These are phyloP conservation scores for Syritta pipiens DNA, from an alignment of 2,888 invertebrate genomes.

Conservation along the genomic window DNA sequence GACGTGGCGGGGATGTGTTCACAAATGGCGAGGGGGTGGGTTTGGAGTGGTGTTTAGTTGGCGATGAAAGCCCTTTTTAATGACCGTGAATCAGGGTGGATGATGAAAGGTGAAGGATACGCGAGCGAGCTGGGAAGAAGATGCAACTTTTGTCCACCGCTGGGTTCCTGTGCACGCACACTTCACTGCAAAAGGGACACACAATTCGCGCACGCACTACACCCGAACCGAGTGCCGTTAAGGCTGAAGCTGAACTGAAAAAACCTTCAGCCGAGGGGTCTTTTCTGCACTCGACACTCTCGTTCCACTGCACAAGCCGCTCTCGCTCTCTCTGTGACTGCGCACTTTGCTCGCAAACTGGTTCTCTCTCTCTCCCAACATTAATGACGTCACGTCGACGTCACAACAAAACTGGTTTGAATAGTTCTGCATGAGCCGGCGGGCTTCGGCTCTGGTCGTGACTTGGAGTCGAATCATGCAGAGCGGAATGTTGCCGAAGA, in stretches of 20 bases:
- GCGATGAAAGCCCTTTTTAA: slow-evolving; percentile 18
- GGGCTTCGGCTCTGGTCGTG: slow-evolving; percentile 29
- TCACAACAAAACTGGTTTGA: slow-evolving; percentile 45
- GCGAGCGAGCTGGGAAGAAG: not conserved
- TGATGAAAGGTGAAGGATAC: slow-evolving; percentile 24
- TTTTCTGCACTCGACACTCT: slow-evolving; percentile 38
- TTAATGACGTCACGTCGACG: slow-evolving; percentile 55
- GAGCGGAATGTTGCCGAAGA: slow-evolving; percentile 39
- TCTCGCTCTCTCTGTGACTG: slow-evolving; percentile 43
- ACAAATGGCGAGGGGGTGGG: not conserved
- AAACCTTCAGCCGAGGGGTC: slow-evolving; percentile 16
- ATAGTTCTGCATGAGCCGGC: slow-evolving; percentile 7
- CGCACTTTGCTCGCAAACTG: slow-evolving; percentile 43
- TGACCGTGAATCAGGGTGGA: slow-evolving; percentile 52
- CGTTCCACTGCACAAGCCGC: slow-evolving; percentile 40
- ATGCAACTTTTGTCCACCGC: too few species aligned
- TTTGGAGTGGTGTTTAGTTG: slow-evolving; percentile 16
- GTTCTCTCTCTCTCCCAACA: slow-evolving; percentile 38
- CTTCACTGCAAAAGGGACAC: slow-evolving; percentile 46
- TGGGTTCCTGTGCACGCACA: too few species aligned
- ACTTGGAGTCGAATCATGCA: slow-evolving; percentile 49
- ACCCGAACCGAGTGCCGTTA: slow-evolving; percentile 42
- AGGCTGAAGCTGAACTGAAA: slow-evolving; percentile 56
- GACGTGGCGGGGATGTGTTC: slow-evolving; percentile 30
- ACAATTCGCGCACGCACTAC: not conserved